Base-by-base conservation (phyloP, 2,797 vertebrate genomes). In the Xiphophorus birchmanni region DNA sequence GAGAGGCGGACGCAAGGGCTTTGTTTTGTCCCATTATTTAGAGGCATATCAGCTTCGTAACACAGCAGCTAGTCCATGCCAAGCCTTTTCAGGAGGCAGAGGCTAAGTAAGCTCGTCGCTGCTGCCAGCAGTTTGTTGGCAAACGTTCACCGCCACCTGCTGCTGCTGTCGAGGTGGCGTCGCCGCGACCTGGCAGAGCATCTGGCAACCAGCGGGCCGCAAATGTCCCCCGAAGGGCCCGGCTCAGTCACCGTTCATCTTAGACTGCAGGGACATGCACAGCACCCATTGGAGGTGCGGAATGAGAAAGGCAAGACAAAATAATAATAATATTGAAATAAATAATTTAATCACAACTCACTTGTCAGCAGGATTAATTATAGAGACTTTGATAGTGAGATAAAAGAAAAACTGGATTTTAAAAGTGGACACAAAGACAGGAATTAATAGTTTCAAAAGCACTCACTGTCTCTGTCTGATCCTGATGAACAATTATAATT, bases 101-200 rank as follows among this genome's bases (percentile, higher is more conserved):
- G 89, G 92, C 90, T 92, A 94, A 93, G 90, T 91, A 89, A 91
- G 90, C 87, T 21, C 67, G 69, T 76, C 21, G 44, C 81, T 23
- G 72, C 85, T 90, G 93, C 93, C 93, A 93, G 91, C 90, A 90
- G 81, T 84, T 90, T 92, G 87, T 91, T 93, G 93, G 93, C 93
- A 93, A 80, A 85, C 48, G 82, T 73, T 73, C 60, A 74, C 56
- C 78, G 79, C 91, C 92, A 92, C 93, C 93, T 94, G 93, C 92
- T 88, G 88, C 88, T 74, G 87, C 85, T 92, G 87, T 87, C 71
- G 86, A 89, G 83, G 88, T 76, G 87, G 74, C 79, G 85, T 74
- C 45, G 82, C 84, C 48, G 69, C 87, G 88, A 90, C 88, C 90
- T 88, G 91, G 90, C 90, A 89, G 78, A 84, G 87, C 92, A 91